phyloP scores from a whole-genome alignment of 2,113 vertebrate genomes.

The Paralichthys olivaceus region DNA sequence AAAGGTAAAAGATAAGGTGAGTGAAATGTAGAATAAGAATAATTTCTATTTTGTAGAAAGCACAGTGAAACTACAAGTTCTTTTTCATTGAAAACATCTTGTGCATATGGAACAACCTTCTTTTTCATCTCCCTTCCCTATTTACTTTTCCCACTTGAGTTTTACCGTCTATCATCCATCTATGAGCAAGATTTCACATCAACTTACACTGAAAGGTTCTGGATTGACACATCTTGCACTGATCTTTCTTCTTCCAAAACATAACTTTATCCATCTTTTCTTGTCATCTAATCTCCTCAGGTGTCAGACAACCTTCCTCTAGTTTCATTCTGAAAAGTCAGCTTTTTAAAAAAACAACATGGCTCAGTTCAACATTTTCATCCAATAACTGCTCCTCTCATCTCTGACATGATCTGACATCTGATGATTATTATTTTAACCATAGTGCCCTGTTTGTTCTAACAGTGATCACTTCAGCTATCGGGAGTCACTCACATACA shows the following conservation, averaged over 20 bases:
- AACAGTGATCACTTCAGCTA: constrained; percentile 9
- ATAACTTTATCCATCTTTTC: constrained; percentile 38
- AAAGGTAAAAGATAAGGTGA: no score
- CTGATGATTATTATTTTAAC: constrained; percentile 15
- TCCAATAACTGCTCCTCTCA: constrained; percentile 52
- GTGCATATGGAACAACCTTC: constrained; percentile 57
- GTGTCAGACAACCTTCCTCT: constrained; percentile 67
- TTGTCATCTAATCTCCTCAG: constrained; percentile 42
- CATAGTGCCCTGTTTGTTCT: constrained; percentile 26
- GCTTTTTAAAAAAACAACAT: constrained; percentile 76
- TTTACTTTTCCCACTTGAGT: constrained; percentile 60
- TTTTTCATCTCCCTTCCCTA: constrained; percentile 54
- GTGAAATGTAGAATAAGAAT: no score
- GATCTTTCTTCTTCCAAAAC: constrained; percentile 42
- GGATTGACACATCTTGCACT: constrained; percentile 15
- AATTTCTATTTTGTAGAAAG: no score
- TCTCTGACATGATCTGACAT: constrained; percentile 28
- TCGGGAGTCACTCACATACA: no score
- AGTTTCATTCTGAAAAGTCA: constrained; percentile 60
- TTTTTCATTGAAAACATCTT: no score
- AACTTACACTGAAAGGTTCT: no score
- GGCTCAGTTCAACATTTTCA: constrained; percentile 80
- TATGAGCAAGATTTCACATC: constrained; percentile 44
- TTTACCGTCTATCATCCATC: constrained; percentile 42
- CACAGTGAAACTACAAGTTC: no score